Base-by-base conservation (phyloP, 1,140 invertebrate genomes). In the Cydia amplana region DNA sequence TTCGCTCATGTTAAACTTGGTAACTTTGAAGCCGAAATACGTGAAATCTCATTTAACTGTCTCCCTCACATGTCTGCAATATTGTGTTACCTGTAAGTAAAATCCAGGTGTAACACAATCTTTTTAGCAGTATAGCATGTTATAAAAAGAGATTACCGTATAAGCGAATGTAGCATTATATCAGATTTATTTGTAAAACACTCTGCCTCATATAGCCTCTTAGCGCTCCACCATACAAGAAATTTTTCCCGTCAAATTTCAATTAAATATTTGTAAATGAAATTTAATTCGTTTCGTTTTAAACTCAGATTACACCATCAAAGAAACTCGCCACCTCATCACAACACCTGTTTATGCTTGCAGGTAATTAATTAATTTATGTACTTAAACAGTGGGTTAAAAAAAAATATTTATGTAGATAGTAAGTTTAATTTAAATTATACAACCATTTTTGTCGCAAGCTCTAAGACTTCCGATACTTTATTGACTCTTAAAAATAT, bases 81-180 rank as follows among this genome's bases (percentile, higher is more conserved):
- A 65, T 65, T 32, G 25, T 65, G 63, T 65, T 65, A 65, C 63
- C 23, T 23, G 63, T 14, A 49, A 49, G 46, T 20, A 14, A 65
- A 65, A 28, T 16, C 23, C 63, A 14, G 63, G 25, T 65, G 23
- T 65, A 65, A 65, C 25, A 32, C 63, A 65, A 65, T 23, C 63
- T 65, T 65, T 65, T 55, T 20, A 55, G 4, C 23, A 63, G 7
- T 20, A 9, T 20, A 63, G n/a, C 5, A 25, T 20, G 20, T 16
- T 65, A 65, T 28, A 14, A 32, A 32, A 65, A 32, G 4, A 32
- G 10, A 14, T 12, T 1, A 65, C 32, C 7, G 32, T 7, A 65
- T 65, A 32, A 5, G 25, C 63, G 25, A 28, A 3, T 16, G 1
- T 28, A 20, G 25, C 63, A 32, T 65, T 28, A 28, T 28, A 16